phyloP scores from a whole-genome alignment of 2,797 vertebrate species.

The Melanotaenia maccullochi region DNA sequence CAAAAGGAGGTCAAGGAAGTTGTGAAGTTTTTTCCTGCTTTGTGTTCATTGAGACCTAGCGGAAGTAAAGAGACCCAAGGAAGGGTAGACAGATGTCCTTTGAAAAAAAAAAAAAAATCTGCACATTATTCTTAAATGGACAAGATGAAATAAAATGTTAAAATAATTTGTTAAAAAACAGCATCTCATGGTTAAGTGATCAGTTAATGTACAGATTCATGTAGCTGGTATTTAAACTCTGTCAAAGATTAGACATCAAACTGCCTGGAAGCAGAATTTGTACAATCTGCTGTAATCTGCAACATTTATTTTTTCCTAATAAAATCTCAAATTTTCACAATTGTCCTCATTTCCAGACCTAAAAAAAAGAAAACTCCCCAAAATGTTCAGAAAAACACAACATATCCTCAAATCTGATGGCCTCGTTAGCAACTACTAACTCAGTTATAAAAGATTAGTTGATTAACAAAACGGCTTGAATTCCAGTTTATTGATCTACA shows the following conservation, averaged over 20 bases:
- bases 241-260: not conserved
- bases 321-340: not conserved
- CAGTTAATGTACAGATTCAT: too few species aligned
- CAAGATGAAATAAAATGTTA: too few species aligned
- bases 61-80: conserved; percentile 15
- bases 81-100: conserved; percentile 9
- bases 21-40: conserved; percentile 32
- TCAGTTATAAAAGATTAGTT: not conserved
- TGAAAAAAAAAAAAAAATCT: too few species aligned
- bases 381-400: not conserved
- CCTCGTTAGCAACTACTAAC: not conserved
- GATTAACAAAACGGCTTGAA: not conserved
- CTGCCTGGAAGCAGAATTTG: not conserved
- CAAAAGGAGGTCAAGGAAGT: conserved; percentile 55
- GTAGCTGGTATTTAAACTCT: too few species aligned
- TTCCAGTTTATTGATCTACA: not conserved
- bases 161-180: not conserved
- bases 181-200: too few species aligned
- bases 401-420: not conserved
- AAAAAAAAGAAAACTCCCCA: not conserved
- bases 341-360: not conserved
- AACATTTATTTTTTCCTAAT: not conserved
- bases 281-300: not conserved
- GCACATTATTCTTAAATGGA: too few species aligned
- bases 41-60: conserved; percentile 22